phyloP scores from a whole-genome alignment of 2,797 vertebrate genomes.

The Gastrophryne carolinensis region DNA sequence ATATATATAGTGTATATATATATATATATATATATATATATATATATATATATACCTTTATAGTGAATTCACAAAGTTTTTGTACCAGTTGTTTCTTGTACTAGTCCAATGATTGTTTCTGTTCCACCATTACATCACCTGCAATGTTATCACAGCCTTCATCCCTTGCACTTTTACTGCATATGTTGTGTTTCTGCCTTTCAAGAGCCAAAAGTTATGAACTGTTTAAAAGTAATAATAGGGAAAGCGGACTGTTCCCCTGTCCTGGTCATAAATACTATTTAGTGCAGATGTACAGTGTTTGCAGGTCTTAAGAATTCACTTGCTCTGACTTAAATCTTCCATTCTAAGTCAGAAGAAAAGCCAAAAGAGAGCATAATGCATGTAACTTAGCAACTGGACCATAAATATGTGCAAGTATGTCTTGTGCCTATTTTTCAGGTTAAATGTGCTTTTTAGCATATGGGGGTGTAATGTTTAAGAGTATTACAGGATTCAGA shows the following conservation, averaged over 20 bases:
- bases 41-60: too few relatives aligned
- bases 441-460: background rate
- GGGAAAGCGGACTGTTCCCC: constrained; percentile 28
- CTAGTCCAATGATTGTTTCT: background rate
- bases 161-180: constrained; percentile 1
- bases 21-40: too few relatives aligned
- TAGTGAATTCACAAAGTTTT: too few relatives aligned
- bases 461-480: background rate
- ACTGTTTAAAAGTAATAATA: constrained; percentile 52
- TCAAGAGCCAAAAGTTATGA: constrained; percentile 50
- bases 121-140: background rate
- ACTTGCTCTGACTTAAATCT: constrained; percentile 27
- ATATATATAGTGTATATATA: too few relatives aligned
- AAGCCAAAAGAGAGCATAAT: constrained; percentile 24
- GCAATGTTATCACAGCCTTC: background rate
- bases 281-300: constrained; percentile 35
- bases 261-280: constrained; percentile 47
- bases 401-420: background rate
- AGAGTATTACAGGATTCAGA: background rate
- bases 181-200: constrained; percentile 2
- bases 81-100: too few relatives aligned
- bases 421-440: background rate
- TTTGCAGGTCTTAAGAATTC: background rate
- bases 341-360: background rate
- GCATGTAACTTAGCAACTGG: constrained; percentile 25